Evolutionary conservation across 2,888 invertebrate species (phyloP).

Genomic region (Philonicus albiceps): DNA sequence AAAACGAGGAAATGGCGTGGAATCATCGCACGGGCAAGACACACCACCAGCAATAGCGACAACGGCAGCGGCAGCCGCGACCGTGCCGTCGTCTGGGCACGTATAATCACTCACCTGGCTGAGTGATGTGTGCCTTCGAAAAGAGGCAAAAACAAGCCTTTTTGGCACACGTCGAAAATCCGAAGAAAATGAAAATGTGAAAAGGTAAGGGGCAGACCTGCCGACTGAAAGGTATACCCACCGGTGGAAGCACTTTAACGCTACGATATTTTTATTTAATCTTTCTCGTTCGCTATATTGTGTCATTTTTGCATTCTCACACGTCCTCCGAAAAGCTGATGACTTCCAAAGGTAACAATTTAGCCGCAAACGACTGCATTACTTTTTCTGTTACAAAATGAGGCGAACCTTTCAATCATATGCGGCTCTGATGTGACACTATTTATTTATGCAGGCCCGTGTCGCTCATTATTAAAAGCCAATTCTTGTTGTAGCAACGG

Average conservation of each 20-base stretch:
- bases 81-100: constrained; percentile 16
- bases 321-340: constrained; percentile 18
- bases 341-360: not conserved
- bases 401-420: not conserved
- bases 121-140: not conserved
- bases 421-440: not conserved
- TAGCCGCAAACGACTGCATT: not conserved
- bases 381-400: constrained; percentile 1
- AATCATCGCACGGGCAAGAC: not conserved
- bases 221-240: not conserved
- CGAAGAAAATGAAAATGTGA: constrained; percentile 23
- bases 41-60: not conserved
- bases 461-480: constrained; percentile 23
- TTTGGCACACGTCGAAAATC: constrained; percentile 38
- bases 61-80: not conserved
- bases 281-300: not conserved
- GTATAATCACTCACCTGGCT: constrained; percentile 28
- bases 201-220: not conserved
- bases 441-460: not conserved
- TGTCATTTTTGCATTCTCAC: not conserved
- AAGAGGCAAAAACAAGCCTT: not conserved
- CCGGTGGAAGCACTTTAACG: not conserved
- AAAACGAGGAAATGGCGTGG: constrained; percentile 3
- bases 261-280: not conserved
- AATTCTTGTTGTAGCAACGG: constrained; percentile 29